Evolutionary conservation across 2,888 invertebrate genomes (phyloP), one percentile per base, ranked within the genome.

Genomic region (Polia nebulosa): DNA sequence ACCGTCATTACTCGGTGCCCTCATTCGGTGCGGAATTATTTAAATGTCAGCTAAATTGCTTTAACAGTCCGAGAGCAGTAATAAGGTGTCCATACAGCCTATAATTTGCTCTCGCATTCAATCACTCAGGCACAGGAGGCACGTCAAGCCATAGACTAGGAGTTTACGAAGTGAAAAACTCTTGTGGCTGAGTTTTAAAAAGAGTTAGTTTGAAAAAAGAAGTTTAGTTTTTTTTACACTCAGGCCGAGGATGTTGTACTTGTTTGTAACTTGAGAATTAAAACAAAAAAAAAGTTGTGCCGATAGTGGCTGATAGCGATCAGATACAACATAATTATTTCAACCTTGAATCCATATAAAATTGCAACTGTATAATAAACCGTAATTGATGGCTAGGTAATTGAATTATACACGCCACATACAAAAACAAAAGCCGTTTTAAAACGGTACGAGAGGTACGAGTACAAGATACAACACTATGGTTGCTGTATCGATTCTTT

Each of bases 21-120:
- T 87, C 91, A 90, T 93, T 93, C 90, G 88, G 87, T 78, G 89
- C 81, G 87, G 92, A 94, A 95, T 93, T 94, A 95, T 94, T 95
- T 95, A 95, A 95, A 95, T 95, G 95, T 95, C 95, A 94, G 95
- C 87, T 94, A 94, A 94, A 95, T 94, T 95, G 91, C 94, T 91
- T 92, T 92, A 95, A 94, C 94, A 93, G 94, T 91, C 91, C 89
- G 90, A 89, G 93, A 89, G 89, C 89, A 81, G 94, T 94, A 95
- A 94, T 95, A 94, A 94, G 94, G 93, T 93, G 93, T 92, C 89
- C 91, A 87, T 89, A 89, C 89, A 93, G 90, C 89, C 92, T 92
- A 87, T 93, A 94, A 95, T 95, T 95, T 95, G 88, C 89, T 88
- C 90, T 92, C 89, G 91, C 94, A 92, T 95, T 94, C 95, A 94